phyloP scores from a whole-genome alignment of 2,113 vertebrate species.

The Todiramphus saurophagus region DNA sequence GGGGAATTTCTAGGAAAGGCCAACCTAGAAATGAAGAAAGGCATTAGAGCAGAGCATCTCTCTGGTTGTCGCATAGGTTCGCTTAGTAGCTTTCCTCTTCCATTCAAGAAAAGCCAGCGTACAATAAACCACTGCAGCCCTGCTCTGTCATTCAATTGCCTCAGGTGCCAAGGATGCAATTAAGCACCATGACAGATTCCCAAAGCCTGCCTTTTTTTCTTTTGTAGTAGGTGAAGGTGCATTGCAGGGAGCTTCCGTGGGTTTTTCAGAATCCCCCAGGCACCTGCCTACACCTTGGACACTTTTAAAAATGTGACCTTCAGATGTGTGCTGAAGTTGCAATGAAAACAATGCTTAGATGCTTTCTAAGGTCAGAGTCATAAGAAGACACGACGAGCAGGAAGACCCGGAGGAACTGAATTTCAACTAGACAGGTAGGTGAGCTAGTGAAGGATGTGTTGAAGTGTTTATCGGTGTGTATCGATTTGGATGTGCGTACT shows the following conservation, averaged over 20 bases:
- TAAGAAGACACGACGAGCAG: neutral
- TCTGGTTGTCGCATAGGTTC: neutral
- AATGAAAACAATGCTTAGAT: neutral
- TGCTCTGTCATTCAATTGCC: neutral
- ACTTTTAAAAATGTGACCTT: neutral
- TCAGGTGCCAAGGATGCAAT: neutral
- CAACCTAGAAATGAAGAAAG: neutral
- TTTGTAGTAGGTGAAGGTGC: neutral
- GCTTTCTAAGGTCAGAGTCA: neutral
- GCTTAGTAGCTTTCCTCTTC: neutral
- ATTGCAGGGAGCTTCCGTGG: neutral
- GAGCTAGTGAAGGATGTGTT: neutral
- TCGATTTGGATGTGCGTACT: neutral
- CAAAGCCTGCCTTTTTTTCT: neutral
- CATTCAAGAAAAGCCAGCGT: neutral
- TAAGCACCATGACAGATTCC: neutral
- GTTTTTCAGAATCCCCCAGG: neutral
- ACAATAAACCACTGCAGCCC: neutral
- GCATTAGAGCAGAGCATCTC: neutral
- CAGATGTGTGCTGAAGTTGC: neutral
- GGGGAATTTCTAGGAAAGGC: neutral
- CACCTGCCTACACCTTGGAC: neutral
- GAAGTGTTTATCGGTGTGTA: neutral
- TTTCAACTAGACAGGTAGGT: neutral
- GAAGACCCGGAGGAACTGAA: neutral